Evolutionary conservation across 2,888 invertebrate species (phyloP).

Genomic region (Ophion ventricosus): DNA sequence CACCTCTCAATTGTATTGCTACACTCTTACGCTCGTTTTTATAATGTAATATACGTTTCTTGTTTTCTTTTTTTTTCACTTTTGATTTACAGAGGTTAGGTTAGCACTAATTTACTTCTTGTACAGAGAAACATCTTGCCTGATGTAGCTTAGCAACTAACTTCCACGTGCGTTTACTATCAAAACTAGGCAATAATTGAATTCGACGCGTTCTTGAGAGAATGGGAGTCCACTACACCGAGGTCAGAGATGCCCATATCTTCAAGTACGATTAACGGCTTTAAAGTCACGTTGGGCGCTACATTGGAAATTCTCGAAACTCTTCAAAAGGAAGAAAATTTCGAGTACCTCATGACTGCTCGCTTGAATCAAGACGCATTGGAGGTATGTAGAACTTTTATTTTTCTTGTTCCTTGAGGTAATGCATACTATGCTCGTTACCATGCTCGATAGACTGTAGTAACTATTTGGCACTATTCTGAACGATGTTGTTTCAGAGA

Average conservation of each 20-base stretch:
- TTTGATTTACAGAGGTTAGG: not conserved
- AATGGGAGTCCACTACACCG: conserved; percentile 14
- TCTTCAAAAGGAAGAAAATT: conserved; percentile 9
- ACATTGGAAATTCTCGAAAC: conserved; percentile 10
- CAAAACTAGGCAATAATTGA: conserved; percentile 18
- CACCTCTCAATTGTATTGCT: not conserved
- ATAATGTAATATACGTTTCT: not conserved
- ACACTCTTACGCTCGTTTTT: not conserved
- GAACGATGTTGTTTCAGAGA: not conserved
- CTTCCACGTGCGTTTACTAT: not conserved
- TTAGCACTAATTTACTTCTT: not conserved
- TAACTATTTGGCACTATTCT: no score
- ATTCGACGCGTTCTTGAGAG: conserved; percentile 18
- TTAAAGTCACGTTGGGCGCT: conserved; percentile 20
- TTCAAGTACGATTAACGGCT: not conserved
- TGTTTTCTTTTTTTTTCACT: not conserved
- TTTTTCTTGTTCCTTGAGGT: not conserved
- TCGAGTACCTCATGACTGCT: conserved; percentile 10
- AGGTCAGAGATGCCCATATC: conserved; percentile 22
- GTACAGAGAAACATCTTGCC: not conserved
- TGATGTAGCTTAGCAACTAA: not conserved
- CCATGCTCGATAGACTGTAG: no score
- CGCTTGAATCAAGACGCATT: conserved; percentile 21
- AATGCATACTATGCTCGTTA: no score
- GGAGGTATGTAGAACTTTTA: not conserved